Base-by-base conservation (phyloP, 2,888 invertebrate genomes). In the Diplolepis rosae region DNA sequence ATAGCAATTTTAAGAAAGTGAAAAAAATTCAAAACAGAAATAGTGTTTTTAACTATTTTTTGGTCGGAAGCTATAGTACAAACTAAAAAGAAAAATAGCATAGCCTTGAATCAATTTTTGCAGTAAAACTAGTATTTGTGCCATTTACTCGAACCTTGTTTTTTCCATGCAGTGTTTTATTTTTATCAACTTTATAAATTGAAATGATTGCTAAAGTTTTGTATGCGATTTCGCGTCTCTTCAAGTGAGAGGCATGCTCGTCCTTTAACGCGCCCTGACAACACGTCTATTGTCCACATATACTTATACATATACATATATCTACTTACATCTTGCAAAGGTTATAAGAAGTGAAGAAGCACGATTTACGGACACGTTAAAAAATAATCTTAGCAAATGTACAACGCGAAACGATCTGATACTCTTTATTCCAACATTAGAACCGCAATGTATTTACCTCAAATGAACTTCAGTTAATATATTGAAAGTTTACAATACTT, bases 321-420 rank as follows among this genome's bases (percentile, higher is more conserved):
- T 35, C 35, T 15, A 54, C 18, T 30, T 39, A 61, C 56, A 61
- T 61, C 56, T 39, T n/a, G 35, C 22, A 61, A 61, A 61, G 56
- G 56, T 61, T 35, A 61, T 13, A 61, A 56, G 30, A 30, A 22
- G 35, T 22, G 32, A 61, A 61, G 56, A 61, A 61, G 56, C 56
- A 39, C 56, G 56, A 56, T 56, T 56, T 24, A 7, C 35, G 32
- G 35, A 56, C 35, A 56, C 56, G 35, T 56, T 56, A 18, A 39
- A 56, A 56, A 56, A 56, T 56, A 11, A 56, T 56, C 18, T 32
- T 2, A 18, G 2, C 35, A 18, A 52, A 54, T 54, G 18, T 27
- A 54, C 28, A n/a, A 54, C 15, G 18, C 28, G 15, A 1, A 30
- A 18, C 15, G 7, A 54, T 27, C n/a, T 27, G 52, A 52, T 54